A percentile compares a stretch with the other conserved stretches of the same genome.
phyloP scores from a whole-genome alignment of 2,888 invertebrate genomes.

The Apodemia duryi region DNA sequence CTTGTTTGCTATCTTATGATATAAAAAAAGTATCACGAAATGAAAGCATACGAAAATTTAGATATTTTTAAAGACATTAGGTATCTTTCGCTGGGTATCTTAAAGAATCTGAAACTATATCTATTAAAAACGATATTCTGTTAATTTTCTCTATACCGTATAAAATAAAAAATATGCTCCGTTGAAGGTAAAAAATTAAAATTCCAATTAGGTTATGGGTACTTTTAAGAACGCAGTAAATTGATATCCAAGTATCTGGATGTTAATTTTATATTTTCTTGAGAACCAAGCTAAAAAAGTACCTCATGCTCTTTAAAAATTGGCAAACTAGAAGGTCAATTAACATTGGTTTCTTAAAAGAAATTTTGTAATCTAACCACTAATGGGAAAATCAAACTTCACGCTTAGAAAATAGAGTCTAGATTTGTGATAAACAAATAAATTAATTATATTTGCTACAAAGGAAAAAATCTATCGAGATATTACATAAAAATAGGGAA shows the following conservation, averaged over 20 bases:
- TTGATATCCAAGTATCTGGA: slow-evolving; percentile 1
- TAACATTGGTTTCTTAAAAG: slow-evolving; percentile 12
- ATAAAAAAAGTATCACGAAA: no score
- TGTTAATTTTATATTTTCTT: slow-evolving; percentile 1
- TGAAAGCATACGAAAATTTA: no score
- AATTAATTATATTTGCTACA: neutral
- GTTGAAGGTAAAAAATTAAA: neutral
- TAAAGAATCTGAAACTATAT: no score
- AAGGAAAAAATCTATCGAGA: neutral
- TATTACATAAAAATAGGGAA: slow-evolving; percentile 3
- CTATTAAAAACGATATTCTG: no score
- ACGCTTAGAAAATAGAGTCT: neutral
- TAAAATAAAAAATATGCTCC: neutral
- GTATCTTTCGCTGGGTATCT: no score
- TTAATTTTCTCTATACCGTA: no score
- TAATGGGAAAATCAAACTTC: slow-evolving; percentile 5
- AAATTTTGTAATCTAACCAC: neutral
- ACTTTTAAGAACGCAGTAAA: slow-evolving; percentile 2
- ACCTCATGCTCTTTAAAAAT: slow-evolving; percentile 5
- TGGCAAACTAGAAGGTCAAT: slow-evolving; percentile 4
- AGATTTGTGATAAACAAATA: neutral
- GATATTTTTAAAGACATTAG: no score
- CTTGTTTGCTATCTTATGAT: no score
- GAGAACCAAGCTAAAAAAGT: neutral
- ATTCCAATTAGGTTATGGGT: neutral